Conservation (phyloP, 2,113 vertebrate species). For the Muscicapa adusta region DNA sequence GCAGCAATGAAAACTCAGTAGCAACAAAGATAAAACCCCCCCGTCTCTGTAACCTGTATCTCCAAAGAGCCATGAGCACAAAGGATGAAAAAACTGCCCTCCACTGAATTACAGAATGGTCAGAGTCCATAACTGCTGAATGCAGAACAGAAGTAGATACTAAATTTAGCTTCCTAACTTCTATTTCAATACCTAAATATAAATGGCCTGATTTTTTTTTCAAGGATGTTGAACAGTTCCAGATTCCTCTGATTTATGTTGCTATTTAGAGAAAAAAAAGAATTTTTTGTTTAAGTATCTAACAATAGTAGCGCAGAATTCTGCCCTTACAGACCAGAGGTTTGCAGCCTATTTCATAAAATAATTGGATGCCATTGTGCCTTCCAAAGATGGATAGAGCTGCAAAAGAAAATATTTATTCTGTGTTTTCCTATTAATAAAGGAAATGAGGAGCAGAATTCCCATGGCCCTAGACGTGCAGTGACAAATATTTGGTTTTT, state of each 20-base stretch:
- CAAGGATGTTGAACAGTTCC: not conserved
- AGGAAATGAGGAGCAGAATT: not conserved
- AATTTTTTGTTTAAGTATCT: not conserved
- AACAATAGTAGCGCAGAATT: not conserved
- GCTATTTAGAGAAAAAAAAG: not conserved
- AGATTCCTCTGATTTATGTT: not conserved
- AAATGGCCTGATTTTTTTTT: constrained; percentile 15
- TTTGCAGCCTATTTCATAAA: not conserved
- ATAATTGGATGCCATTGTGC: not conserved
- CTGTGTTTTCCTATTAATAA: not conserved
- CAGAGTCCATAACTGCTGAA: not conserved
- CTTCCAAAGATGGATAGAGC: not conserved
- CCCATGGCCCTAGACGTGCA: not conserved
- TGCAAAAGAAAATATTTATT: not conserved
- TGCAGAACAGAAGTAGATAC: not conserved
- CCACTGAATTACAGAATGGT: not conserved
- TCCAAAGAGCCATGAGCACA: not conserved
- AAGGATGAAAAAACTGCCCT: not conserved
- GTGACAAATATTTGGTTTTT: not conserved
- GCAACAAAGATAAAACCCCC: not conserved
- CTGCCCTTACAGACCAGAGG: not conserved
- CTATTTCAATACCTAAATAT: not conserved
- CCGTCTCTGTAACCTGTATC: not conserved
- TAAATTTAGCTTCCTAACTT: constrained; percentile 1
- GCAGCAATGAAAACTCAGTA: not conserved